These are phyloP conservation scores for Morpho helenor DNA, from an alignment of 2,888 invertebrate species.

Conservation along the genomic window DNA sequence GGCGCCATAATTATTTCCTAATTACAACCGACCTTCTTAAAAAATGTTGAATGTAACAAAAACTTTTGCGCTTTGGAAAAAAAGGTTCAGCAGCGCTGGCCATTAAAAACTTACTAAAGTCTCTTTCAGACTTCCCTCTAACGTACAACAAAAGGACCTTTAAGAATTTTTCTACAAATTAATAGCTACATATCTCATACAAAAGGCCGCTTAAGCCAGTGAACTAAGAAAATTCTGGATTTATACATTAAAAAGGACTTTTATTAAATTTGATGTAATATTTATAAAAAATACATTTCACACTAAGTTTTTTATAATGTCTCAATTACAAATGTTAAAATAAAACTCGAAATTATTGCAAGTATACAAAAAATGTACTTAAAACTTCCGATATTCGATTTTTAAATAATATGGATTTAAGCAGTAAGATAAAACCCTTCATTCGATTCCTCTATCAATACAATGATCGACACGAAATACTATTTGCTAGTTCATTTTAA, in stretches of 20 bases:
- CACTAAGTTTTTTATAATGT: too few species aligned
- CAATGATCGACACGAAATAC: not conserved
- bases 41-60: slow-evolving; percentile 21
- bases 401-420: slow-evolving; percentile 22
- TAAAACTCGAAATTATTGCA: too few species aligned
- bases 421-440: slow-evolving; percentile 20
- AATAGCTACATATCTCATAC: too few species aligned
- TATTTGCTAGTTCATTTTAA: slow-evolving; percentile 1
- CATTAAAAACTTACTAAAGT: slow-evolving; percentile 19
- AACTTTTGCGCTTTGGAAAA: slow-evolving; percentile 23
- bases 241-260: too few species aligned
- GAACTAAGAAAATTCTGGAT: too few species aligned
- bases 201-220: too few species aligned
- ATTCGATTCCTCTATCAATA: slow-evolving; percentile 25
- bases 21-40: slow-evolving; percentile 16
- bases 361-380: too few species aligned
- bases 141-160: slow-evolving; percentile 10
- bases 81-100: slow-evolving; percentile 16
- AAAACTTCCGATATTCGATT: slow-evolving; percentile 22
- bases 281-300: too few species aligned
- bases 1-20: slow-evolving; percentile 9
- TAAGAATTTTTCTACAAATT: slow-evolving; percentile 2
- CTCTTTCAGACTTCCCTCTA: slow-evolving; percentile 13
- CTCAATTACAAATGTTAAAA: not conserved
- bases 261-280: too few species aligned